Base-by-base conservation (phyloP, 2,797 vertebrate genomes). In the Argyrosomus regius region DNA sequence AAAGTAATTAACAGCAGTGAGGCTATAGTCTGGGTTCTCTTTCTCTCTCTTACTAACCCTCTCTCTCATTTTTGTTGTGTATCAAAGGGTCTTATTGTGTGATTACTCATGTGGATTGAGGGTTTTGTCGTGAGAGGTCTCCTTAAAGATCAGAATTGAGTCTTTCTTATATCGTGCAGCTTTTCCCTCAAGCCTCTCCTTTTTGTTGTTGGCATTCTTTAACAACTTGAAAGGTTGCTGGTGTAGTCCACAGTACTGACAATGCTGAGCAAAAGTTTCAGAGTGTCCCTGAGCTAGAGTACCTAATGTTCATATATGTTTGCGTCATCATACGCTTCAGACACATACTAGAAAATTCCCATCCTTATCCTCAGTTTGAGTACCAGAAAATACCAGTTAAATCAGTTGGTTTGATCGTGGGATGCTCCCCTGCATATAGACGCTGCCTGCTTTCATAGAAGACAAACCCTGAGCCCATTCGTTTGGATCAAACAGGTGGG, bases 1-100 rank as follows among this genome's bases (percentile, higher is more conserved):
- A 80, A 81, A 87, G 79, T 90, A 85, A 91, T 92, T 83, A 90
- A 78, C 69, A 83, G 72, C 76, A 79, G 53, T 49, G 64, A 77
- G 80, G 72, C 78, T 71, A 48, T 11, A 65, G 70, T 59, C 59
- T 14, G 5, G 56, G 45, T 65, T 83, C 43, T 63, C 65, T 43
- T 26, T 75, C n/a, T 43, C 26, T 69, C 54, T 31, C 39, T 53
- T 24, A 22, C 50, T 18, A 6, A 7, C 63, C 58, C 48, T 53
- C 62, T 73, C 17, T 41, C 22, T 75, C 60, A 2, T 68, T 70
- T 72, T 82, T 72, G 56, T 61, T 71, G 74, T 72, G 75, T 46
- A 65, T 69, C 68, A 45, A 62, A 61, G 49, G 77, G 60, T 9
- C 60, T 83, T 84, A 75, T 75, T 85, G 58, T 77, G 48, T 79